A percentile compares a stretch with the other conserved stretches of the same genome.
phyloP scores from a whole-genome alignment of 2,113 vertebrate species.

The Marcusenius ussheri region DNA sequence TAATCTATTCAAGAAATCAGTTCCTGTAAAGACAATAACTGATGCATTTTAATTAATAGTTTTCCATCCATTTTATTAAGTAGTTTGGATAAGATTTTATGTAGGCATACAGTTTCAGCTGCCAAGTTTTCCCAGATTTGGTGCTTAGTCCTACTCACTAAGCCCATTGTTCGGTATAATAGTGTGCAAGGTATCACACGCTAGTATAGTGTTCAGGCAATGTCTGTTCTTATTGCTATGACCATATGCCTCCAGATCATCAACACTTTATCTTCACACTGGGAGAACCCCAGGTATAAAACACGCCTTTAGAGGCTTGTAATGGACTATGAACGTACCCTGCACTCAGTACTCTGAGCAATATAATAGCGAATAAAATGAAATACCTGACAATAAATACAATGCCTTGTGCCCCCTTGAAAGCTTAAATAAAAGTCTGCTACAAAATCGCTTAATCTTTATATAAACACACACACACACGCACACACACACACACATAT shows the following conservation, averaged over 20 bases:
- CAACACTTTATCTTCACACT: background rate
- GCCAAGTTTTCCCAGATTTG: background rate
- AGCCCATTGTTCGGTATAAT: background rate
- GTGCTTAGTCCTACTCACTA: background rate
- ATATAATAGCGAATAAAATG: background rate
- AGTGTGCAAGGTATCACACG: background rate
- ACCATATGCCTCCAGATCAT: background rate
- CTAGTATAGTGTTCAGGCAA: background rate
- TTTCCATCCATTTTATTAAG: background rate
- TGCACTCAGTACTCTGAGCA: background rate
- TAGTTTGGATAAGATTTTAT: background rate
- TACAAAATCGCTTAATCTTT: background rate
- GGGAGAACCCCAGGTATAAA: background rate
- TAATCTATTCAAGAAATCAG: background rate
- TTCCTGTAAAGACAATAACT: background rate
- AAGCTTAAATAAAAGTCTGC: background rate
- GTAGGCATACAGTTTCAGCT: background rate
- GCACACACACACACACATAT: background rate
- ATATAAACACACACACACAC: background rate
- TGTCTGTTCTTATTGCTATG: background rate
- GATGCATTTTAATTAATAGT: background rate
- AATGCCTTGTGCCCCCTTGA: background rate
- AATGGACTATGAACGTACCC: background rate
- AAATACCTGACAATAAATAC: background rate
- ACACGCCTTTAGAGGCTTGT: background rate